Conservation (phyloP, 2,888 invertebrate genomes). For the Saturnia pavonia region DNA sequence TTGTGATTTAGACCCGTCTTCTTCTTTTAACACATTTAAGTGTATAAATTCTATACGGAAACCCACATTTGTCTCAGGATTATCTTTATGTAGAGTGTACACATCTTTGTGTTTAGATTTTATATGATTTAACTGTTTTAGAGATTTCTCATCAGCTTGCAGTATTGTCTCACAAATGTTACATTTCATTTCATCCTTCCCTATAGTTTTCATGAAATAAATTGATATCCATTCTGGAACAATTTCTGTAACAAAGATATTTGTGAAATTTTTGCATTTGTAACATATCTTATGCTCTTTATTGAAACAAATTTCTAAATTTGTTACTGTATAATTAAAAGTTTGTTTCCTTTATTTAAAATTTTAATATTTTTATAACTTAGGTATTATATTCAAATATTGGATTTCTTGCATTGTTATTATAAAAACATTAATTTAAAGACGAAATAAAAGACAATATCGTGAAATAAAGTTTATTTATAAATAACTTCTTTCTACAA, state of each 20-base stretch:
- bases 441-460: background rate
- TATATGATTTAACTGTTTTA: slow-evolving; percentile 55
- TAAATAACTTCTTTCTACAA: background rate
- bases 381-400: background rate
- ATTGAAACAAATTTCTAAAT: background rate
- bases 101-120: slow-evolving; percentile 58
- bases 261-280: background rate
- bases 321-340: background rate
- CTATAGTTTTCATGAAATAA: slow-evolving; percentile 52
- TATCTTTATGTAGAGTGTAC: slow-evolving; percentile 66
- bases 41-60: slow-evolving; percentile 72
- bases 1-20: slow-evolving; percentile 46
- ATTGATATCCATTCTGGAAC: slow-evolving; percentile 67
- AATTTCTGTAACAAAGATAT: slow-evolving; percentile 28
- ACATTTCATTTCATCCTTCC: slow-evolving; percentile 51
- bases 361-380: background rate
- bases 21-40: slow-evolving; percentile 59
- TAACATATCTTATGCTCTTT: background rate
- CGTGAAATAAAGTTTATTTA: background rate
- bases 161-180: slow-evolving; percentile 61
- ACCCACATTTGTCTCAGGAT: slow-evolving; percentile 59
- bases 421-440: background rate
- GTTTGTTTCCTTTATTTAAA: background rate
- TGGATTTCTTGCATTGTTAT: background rate
- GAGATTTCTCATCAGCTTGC: slow-evolving; percentile 46